These are phyloP conservation scores for Calephelis nemesis DNA, from an alignment of 1,140 invertebrate species.

Conservation along the genomic window DNA sequence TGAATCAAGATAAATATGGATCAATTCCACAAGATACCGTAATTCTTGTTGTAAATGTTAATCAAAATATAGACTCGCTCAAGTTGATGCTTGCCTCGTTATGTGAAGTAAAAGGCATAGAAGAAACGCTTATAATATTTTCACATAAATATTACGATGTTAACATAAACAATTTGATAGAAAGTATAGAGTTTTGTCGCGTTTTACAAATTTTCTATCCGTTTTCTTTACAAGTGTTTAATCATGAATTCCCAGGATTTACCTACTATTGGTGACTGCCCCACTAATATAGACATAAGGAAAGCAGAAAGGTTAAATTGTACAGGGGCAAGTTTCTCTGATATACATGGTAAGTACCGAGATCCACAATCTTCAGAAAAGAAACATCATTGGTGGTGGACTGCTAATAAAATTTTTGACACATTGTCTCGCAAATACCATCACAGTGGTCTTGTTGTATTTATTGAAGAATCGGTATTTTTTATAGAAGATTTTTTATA, in stretches of 20 bases:
- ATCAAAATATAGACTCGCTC: slow-evolving; percentile 33
- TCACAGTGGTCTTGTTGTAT: slow-evolving; percentile 38
- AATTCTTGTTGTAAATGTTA: slow-evolving; percentile 43
- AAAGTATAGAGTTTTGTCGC: slow-evolving; percentile 47
- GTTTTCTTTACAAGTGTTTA: slow-evolving; percentile 45
- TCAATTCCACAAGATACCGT: slow-evolving; percentile 32
- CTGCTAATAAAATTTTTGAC: slow-evolving; percentile 50
- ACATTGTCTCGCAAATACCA: slow-evolving; percentile 33
- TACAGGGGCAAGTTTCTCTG: slow-evolving; percentile 32
- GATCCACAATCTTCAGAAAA: slow-evolving; percentile 33
- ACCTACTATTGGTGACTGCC: slow-evolving; percentile 41
- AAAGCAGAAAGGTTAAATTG: slow-evolving; percentile 38
- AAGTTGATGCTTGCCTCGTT: slow-evolving; percentile 48
- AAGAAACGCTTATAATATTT: slow-evolving; percentile 48
- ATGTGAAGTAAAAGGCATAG: slow-evolving; percentile 40
- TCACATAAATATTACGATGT: slow-evolving; percentile 45
- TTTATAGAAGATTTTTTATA: slow-evolving; percentile 49
- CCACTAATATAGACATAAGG: slow-evolving; percentile 31
- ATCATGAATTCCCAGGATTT: slow-evolving; percentile 45
- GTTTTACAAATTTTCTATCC: slow-evolving; percentile 56
- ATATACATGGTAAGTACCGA: slow-evolving; percentile 38
- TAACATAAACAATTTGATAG: slow-evolving; percentile 40
- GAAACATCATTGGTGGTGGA: slow-evolving; percentile 63
- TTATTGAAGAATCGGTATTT: slow-evolving; percentile 43
- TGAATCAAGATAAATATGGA: slow-evolving; percentile 42